These are phyloP conservation scores for Uropsilus gracilis DNA, from an alignment of 2,113 vertebrate genomes.

Conservation along the genomic window DNA sequence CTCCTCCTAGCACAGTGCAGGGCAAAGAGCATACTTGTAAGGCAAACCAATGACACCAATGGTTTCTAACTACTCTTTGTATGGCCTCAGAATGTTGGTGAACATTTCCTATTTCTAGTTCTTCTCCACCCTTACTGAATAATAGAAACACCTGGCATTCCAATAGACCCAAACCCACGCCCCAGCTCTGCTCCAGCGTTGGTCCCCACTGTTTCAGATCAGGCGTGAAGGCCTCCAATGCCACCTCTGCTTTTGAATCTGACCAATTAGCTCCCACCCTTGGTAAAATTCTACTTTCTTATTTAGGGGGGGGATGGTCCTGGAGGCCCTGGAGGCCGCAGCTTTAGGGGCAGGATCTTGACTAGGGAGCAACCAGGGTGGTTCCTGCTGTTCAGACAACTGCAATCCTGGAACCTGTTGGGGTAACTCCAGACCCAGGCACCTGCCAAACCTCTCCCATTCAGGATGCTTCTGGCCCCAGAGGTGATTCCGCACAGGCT, in stretches of 20 bases:
- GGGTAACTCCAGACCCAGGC: not conserved
- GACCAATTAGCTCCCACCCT: not conserved
- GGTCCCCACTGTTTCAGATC: not conserved
- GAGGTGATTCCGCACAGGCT: not conserved
- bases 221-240: not conserved
- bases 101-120: not conserved
- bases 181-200: not conserved
- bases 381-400: not conserved
- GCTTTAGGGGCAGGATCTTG: not conserved
- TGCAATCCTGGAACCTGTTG: not conserved
- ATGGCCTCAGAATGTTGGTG: not conserved
- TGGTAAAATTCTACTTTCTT: not conserved
- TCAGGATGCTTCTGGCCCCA: not conserved
- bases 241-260: not conserved
- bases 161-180: not conserved
- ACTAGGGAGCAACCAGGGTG: not conserved
- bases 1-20: not conserved
- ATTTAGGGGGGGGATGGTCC: not conserved
- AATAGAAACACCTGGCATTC: not conserved
- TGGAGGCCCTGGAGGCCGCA: not conserved
- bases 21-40: not conserved
- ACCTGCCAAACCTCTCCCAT: not conserved
- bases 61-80: not conserved
- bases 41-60: not conserved
- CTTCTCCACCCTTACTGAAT: not conserved